Conservation (phyloP, 2,888 invertebrate species). For the Quadroppia sp. region DNA sequence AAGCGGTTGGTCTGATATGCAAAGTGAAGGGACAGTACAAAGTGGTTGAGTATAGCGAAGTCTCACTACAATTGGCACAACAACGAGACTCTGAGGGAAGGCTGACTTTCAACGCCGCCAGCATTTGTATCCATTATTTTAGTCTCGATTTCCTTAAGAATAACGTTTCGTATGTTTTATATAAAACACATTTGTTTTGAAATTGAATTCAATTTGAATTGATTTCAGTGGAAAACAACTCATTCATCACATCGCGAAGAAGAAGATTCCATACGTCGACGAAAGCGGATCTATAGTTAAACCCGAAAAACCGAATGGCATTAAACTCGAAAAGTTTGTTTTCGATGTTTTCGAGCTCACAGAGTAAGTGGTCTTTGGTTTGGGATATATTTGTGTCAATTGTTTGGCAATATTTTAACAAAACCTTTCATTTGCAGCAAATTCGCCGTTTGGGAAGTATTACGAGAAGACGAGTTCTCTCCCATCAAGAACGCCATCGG, state of each 20-base stretch:
- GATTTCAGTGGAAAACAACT: conserved; percentile 63
- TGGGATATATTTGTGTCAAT: conserved; percentile 33
- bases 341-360: conserved; percentile 97
- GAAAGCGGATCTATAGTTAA: conserved; percentile 64
- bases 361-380: conserved; percentile 56
- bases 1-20: conserved; percentile 95
- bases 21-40: conserved; percentile 83
- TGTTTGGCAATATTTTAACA: conserved; percentile 26
- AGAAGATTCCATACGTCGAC: conserved; percentile 87
- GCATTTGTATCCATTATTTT: conserved; percentile 98
- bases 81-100: conserved; percentile 66
- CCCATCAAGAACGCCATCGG: conserved; percentile 90
- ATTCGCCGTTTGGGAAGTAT: conserved; percentile 88
- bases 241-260: conserved; percentile 89
- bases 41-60: conserved; percentile 93
- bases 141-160: conserved; percentile 74
- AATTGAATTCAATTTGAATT: conserved; percentile 10
- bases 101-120: conserved; percentile 87
- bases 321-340: conserved; percentile 98
- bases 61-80: conserved; percentile 79
- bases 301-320: conserved; percentile 83
- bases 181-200: background rate
- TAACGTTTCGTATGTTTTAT: conserved; percentile 60
- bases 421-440: conserved; percentile 56
- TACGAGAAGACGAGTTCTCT: conserved; percentile 89